These are phyloP conservation scores for Maccullochella peelii DNA, from an alignment of 2,113 vertebrate species.

Conservation along the genomic window DNA sequence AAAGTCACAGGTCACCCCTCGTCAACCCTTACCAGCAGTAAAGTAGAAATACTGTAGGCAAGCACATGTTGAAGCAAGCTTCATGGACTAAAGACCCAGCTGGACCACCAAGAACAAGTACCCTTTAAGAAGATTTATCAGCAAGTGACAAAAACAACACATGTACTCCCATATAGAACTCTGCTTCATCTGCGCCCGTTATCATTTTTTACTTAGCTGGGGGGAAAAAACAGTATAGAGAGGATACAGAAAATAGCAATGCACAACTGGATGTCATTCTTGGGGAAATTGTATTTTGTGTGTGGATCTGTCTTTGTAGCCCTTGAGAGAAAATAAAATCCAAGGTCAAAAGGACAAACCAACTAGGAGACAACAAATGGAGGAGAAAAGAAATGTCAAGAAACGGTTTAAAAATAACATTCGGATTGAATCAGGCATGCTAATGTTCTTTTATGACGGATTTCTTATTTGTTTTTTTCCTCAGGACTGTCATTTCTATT, in stretches of 20 bases:
- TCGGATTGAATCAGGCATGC: conserved; percentile 52
- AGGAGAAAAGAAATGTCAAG: conserved; percentile 22
- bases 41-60: conserved; percentile 71
- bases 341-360: conserved; percentile 50
- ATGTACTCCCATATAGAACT: conserved; percentile 44
- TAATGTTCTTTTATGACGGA: conserved; percentile 54
- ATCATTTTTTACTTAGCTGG: conserved; percentile 26
- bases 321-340: conserved; percentile 79
- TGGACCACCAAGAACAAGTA: conserved; percentile 73
- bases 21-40: conserved; percentile 73
- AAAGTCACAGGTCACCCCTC: conserved; percentile 70
- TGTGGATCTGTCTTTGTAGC: conserved; percentile 72
- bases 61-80: conserved; percentile 71
- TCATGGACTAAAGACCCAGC: conserved; percentile 63
- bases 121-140: conserved; percentile 78
- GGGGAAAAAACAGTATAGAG: conserved; percentile 12
- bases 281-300: conserved; percentile 53
- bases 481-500: conserved; percentile 71
- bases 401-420: conserved; percentile 45
- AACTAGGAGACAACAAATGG: conserved; percentile 27
- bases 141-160: conserved; percentile 54
- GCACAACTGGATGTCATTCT: conserved; percentile 66
- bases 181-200: conserved; percentile 57
- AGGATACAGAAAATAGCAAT: conserved; percentile 51
- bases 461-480: conserved; percentile 46